These are phyloP conservation scores for Megaceryle torquata DNA, from an alignment of 2,113 vertebrate genomes.

Conservation along the genomic window DNA sequence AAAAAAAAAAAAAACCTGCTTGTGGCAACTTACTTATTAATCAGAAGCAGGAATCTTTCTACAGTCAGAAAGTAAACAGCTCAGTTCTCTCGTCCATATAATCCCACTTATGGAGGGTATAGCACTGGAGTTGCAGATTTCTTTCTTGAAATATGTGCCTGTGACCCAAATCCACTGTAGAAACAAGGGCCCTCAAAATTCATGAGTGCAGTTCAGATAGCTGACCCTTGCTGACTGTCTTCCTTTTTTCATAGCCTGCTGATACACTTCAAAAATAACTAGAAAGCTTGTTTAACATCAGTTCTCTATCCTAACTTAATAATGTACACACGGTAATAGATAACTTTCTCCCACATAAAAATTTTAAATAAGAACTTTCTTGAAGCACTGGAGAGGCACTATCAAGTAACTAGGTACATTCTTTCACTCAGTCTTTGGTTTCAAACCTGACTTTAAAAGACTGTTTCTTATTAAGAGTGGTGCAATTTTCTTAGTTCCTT, in stretches of 20 bases:
- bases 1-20: neutral
- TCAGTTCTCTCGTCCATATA: neutral
- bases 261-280: slow-evolving; percentile 5
- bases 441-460: neutral
- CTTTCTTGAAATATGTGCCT: neutral
- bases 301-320: neutral
- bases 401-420: neutral
- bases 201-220: neutral
- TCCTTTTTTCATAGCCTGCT: neutral
- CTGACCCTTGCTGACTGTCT: neutral
- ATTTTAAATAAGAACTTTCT: neutral
- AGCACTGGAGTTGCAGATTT: neutral
- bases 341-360: neutral
- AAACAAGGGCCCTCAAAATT: neutral
- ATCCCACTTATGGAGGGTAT: neutral
- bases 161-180: neutral
- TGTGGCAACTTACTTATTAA: neutral
- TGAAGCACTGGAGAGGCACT: neutral
- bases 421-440: neutral
- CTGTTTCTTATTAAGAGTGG: neutral
- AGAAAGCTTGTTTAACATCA: neutral
- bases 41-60: slow-evolving; percentile 3
- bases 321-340: neutral
- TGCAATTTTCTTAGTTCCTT: neutral
- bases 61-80: neutral